Evolutionary conservation across 2,797 vertebrate species (phyloP), one percentile per base, ranked within the genome.

Genomic region (Schizopygopsis pylzovi): DNA sequence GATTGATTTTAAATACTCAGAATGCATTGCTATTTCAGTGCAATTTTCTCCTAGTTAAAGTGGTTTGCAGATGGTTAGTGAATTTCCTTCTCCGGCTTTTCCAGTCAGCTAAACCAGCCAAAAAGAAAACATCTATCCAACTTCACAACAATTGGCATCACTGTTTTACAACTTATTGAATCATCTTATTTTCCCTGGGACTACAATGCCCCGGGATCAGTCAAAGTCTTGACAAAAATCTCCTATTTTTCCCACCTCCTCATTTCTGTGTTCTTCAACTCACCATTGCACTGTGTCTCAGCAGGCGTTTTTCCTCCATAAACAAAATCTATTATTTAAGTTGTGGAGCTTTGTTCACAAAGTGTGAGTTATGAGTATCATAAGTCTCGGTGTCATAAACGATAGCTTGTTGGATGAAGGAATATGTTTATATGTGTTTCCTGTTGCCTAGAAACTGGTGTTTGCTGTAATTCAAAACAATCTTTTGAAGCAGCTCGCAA

Each of bases 241-340:
- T 45, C 28, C 20, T 5, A 8, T 54, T 78, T 79, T 79, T 56
- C 49, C 67, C 54, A 76, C 45, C 12, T 28, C 37, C 45, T 25
- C 39, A 61, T 81, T 75, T 78, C 68, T 79, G 33, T 43, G 47
- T 41, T 41, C 80, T 39, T 28, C 80, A 83, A 45, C n/a, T 79
- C 52, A 78, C 37, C 33, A 33, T 7, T 52, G 20, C 18, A 22
- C 68, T 77, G 81, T 87, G 75, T 78, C 75, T 54, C 70, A 43
- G 76, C 52, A 59, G 41, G 41, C 16, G 41, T 43, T 84, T 88
- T 56, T 13, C 37, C 72, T 83, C 70, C 56, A 61, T 85, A 79
- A 85, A 87, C 52, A 85, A 45, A 81, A 81, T 82, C 63, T 73
- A 85, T 81, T 81, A 85, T 85, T 88, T 75, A 87, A 52, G 71